Percentiles rank a stretch among this genome's conserved stretches.
Evolutionary conservation across 2,888 invertebrate species (phyloP).

Genomic region (Zaprionus bogoriensis): DNA sequence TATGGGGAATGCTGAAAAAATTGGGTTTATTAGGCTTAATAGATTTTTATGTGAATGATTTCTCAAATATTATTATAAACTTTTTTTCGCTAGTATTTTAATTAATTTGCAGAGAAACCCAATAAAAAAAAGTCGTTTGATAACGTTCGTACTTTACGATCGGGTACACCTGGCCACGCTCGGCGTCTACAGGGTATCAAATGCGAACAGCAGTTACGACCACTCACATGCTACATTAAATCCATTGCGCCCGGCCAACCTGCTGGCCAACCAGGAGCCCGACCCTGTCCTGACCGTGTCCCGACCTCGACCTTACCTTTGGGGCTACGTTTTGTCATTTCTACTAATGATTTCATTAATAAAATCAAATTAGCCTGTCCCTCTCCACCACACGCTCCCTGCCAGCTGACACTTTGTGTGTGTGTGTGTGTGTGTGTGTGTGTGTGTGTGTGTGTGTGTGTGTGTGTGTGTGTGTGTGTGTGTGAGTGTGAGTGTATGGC

Average conservation of each 20-base stretch:
- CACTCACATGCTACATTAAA: constrained; percentile 55
- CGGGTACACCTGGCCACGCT: neutral
- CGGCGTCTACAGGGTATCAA: constrained; percentile 16
- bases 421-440: neutral
- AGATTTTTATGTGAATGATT: too few relatives aligned
- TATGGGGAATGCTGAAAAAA: too few relatives aligned
- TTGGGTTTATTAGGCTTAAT: too few relatives aligned
- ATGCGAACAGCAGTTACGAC: constrained; percentile 21
- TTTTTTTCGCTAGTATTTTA: too few relatives aligned
- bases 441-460: neutral
- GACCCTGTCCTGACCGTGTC: constrained; percentile 12
- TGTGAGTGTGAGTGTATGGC: neutral
- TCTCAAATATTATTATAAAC: too few relatives aligned
- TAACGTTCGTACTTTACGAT: too few relatives aligned
- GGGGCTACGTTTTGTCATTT: constrained; percentile 48
- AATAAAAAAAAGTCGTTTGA: too few relatives aligned
- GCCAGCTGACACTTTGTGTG: neutral
- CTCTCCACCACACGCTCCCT: constrained; percentile 2
- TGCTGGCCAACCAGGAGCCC: too few relatives aligned
- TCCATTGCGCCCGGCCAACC: constrained; percentile 32
- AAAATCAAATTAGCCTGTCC: constrained; percentile 47
- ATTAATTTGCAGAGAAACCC: too few relatives aligned
- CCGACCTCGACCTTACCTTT: constrained; percentile 23
- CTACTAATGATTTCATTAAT: constrained; percentile 58
- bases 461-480: neutral